Conservation (phyloP, 2,797 vertebrate genomes). For the Notamacropus eugenii region DNA sequence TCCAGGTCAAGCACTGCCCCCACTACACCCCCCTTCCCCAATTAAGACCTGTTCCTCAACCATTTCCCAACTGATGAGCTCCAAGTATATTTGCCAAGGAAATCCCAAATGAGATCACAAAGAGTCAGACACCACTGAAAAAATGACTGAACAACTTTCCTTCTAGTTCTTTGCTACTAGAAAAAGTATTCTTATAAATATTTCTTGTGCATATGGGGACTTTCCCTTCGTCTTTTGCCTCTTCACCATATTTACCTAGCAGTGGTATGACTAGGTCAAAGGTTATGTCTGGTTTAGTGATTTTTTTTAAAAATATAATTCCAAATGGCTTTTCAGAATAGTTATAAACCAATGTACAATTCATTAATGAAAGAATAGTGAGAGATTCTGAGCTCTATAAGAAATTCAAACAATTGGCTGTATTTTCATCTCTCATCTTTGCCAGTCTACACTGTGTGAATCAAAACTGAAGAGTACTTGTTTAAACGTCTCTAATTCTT, state of each 20-base stretch:
- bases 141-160: neutral
- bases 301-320: neutral
- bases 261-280: neutral
- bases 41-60: neutral
- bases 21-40: neutral
- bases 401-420: neutral
- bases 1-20: neutral
- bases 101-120: neutral
- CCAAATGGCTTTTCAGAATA: neutral
- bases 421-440: neutral
- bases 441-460: neutral
- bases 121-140: neutral
- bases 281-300: neutral
- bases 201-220: neutral
- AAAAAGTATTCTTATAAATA: neutral
- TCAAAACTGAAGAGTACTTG: neutral
- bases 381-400: neutral
- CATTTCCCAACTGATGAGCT: neutral
- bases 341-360: neutral
- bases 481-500: neutral
- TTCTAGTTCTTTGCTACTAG: neutral
- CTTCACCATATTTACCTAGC: neutral
- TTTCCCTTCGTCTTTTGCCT: neutral
- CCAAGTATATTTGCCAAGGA: neutral
- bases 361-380: neutral